These are phyloP conservation scores for Manacus vitellinus DNA, from an alignment of 2,113 vertebrate genomes.

Conservation along the genomic window DNA sequence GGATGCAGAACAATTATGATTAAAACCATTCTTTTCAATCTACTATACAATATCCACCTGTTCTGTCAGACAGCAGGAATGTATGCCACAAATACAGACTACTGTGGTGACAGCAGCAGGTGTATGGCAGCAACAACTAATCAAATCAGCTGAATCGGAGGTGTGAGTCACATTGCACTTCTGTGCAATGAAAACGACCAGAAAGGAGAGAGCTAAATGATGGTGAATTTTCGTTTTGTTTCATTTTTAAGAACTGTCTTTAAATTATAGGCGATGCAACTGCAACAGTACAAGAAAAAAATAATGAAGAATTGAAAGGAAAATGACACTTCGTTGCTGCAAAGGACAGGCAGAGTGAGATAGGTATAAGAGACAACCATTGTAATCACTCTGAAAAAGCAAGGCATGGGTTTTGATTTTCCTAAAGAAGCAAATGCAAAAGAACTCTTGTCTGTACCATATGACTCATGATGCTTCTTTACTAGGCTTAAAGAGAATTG, in stretches of 20 bases:
- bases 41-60: slow-evolving; percentile 54
- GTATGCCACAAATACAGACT: slow-evolving; percentile 39
- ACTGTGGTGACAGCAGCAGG: slow-evolving; percentile 58
- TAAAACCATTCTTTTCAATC: slow-evolving; percentile 59
- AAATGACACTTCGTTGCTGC: neutral
- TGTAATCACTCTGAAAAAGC: slow-evolving; percentile 54
- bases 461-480: slow-evolving; percentile 70
- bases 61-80: slow-evolving; percentile 53
- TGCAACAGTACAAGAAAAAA: neutral
- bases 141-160: slow-evolving; percentile 41
- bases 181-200: neutral
- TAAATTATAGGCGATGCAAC: neutral
- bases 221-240: slow-evolving; percentile 16
- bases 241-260: slow-evolving; percentile 1
- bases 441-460: slow-evolving; percentile 61
- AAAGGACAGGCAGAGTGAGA: neutral
- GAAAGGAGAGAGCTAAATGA: slow-evolving; percentile 2
- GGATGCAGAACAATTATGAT: slow-evolving; percentile 56
- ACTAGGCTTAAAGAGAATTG: slow-evolving; percentile 74
- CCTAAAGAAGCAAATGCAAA: slow-evolving; percentile 70
- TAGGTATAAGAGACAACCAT: neutral
- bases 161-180: slow-evolving; percentile 20
- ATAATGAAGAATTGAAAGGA: neutral
- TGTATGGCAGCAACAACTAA: slow-evolving; percentile 55
- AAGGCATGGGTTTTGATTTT: slow-evolving; percentile 50